Conservation (phyloP, 2,797 vertebrate species). For the Pseudomugil gertrudae region DNA sequence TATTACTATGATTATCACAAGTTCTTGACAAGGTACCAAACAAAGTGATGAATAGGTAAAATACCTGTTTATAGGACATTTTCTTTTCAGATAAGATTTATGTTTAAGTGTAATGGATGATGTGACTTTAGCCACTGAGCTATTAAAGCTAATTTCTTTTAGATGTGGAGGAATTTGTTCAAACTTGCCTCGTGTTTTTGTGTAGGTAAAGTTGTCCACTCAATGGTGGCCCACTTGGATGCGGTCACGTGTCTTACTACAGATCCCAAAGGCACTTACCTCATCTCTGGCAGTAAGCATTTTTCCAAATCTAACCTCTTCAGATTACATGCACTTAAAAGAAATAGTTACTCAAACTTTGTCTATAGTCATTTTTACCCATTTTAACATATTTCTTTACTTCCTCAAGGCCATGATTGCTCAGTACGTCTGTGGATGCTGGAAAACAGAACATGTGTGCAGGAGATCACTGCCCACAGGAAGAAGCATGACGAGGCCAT, state of each 20-base stretch:
- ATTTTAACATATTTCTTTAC: not conserved
- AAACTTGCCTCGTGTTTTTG: conserved; percentile 10
- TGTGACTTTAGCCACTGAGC: not conserved
- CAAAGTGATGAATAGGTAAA: not conserved
- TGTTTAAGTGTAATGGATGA: not conserved
- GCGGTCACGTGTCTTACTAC: conserved; percentile 91
- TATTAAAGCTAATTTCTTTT: not conserved
- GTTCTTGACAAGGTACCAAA: not conserved
- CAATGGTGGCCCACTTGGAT: conserved; percentile 93
- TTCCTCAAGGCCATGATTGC: conserved; percentile 88
- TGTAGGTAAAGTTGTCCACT: conserved; percentile 89
- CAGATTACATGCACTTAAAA: not conserved
- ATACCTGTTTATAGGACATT: not conserved
- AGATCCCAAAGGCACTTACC: conserved; percentile 91
- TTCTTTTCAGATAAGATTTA: not conserved
- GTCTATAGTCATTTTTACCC: not conserved
- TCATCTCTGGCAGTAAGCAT: conserved; percentile 92
- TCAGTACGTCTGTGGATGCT: conserved; percentile 93
- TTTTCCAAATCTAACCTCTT: not conserved
- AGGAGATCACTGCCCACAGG: conserved; percentile 93
- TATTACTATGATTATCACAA: not conserved
- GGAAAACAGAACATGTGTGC: conserved; percentile 90
- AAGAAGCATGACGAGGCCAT: conserved; percentile 94
- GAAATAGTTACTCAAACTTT: not conserved
- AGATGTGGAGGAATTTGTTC: not conserved